These are phyloP conservation scores for Epizoanthus rinbou DNA, from an alignment of 92 coral and sea anemone species.

Conservation along the genomic window DNA sequence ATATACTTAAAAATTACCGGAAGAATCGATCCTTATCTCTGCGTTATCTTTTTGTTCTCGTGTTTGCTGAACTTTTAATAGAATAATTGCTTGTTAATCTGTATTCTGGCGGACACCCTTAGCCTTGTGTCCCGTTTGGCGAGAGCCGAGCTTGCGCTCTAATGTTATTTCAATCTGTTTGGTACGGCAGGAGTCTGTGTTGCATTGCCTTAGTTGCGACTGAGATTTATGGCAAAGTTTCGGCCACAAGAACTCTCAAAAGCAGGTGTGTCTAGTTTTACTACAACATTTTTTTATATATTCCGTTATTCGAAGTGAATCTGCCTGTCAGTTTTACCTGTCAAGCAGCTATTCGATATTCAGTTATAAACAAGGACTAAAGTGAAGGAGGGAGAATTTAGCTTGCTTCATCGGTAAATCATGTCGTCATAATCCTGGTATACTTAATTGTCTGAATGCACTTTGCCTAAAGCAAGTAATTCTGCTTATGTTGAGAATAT, in stretches of 20 bases:
- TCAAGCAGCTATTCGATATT: too few species aligned
- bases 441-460: too few species aligned
- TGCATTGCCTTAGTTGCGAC: background rate
- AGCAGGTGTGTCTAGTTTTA: too few species aligned
- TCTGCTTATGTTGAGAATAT: too few species aligned
- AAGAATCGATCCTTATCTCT: conserved; percentile 20
- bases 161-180: background rate
- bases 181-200: background rate
- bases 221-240: background rate
- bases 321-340: too few species aligned
- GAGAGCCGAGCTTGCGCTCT: background rate
- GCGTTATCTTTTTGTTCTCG: conserved; percentile 10
- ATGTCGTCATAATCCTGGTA: too few species aligned
- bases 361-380: too few species aligned
- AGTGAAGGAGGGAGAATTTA: too few species aligned
- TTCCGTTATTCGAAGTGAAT: too few species aligned
- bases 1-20: conserved; percentile 1
- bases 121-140: background rate
- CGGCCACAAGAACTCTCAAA: background rate
- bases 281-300: too few species aligned
- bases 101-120: background rate
- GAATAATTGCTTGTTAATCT: conserved; percentile 8
- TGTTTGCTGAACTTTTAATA: conserved; percentile 36
- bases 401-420: too few species aligned
- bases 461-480: too few species aligned